These are phyloP conservation scores for Tillus elongatus DNA, from an alignment of 2,888 invertebrate genomes.

Conservation along the genomic window DNA sequence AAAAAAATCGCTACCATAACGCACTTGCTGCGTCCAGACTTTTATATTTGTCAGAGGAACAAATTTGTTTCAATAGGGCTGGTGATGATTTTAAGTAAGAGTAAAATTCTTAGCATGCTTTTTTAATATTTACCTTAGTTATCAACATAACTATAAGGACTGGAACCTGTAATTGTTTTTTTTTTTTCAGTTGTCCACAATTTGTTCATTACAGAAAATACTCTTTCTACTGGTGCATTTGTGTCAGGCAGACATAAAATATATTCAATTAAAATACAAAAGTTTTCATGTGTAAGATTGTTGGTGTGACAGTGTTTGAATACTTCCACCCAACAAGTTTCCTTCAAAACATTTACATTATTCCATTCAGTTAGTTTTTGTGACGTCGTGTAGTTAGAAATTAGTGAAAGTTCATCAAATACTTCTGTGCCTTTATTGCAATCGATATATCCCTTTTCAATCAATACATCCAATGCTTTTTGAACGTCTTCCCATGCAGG, in stretches of 20 bases:
- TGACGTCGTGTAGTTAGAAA: slow-evolving; percentile 24
- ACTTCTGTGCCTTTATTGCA: slow-evolving; percentile 26
- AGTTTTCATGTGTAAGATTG: slow-evolving; percentile 10
- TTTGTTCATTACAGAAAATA: too few species aligned
- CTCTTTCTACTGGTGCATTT: slow-evolving; percentile 19
- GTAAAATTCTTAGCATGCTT: too few species aligned
- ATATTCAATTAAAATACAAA: slow-evolving; percentile 11
- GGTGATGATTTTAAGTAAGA: too few species aligned
- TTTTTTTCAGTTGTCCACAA: too few species aligned
- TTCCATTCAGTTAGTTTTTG: slow-evolving; percentile 29
- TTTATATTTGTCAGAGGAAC: too few species aligned
- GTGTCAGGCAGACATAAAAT: slow-evolving; percentile 19
- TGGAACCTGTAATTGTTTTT: too few species aligned
- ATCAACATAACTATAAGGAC: too few species aligned
- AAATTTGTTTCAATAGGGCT: too few species aligned
- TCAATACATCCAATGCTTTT: slow-evolving; percentile 21
- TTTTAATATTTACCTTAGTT: too few species aligned
- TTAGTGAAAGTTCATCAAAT: slow-evolving; percentile 27
- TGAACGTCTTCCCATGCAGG: slow-evolving; percentile 23
- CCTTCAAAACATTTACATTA: slow-evolving; percentile 25
- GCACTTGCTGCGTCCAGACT: too few species aligned
- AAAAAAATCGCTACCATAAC: too few species aligned
- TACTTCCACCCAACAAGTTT: slow-evolving; percentile 27
- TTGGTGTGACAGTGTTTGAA: slow-evolving; percentile 19
- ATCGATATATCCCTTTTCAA: slow-evolving; percentile 24